Evolutionary conservation across 2,797 vertebrate species (phyloP).

Genomic region (Glossophaga mutica): DNA sequence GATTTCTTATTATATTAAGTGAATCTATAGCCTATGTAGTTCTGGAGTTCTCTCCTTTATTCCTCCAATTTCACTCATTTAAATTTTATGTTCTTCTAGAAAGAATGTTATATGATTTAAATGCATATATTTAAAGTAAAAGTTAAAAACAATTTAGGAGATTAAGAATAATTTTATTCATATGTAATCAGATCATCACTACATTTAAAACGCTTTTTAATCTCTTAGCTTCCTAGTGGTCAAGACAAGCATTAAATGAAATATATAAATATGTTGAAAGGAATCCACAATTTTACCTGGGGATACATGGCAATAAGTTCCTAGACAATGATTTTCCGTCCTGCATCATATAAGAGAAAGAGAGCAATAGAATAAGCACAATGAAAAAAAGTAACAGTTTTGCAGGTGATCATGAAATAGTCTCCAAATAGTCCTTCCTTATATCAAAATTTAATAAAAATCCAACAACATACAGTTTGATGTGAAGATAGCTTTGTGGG

Average conservation of each 20-base stretch:
- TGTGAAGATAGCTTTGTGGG: not conserved
- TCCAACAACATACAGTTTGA: not conserved
- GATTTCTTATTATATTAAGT: not conserved
- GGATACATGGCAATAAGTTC: not conserved
- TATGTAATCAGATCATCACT: not conserved
- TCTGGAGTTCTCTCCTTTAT: not conserved
- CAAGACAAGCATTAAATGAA: not conserved
- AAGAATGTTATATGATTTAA: not conserved
- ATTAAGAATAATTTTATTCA: constrained; percentile 10
- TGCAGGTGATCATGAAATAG: not conserved
- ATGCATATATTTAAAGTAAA: not conserved
- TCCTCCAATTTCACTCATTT: not conserved
- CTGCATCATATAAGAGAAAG: not conserved
- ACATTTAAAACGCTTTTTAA: constrained; percentile 12
- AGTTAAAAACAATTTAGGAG: not conserved
- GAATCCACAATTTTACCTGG: not conserved
- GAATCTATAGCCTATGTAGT: not conserved
- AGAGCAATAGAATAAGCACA: not conserved
- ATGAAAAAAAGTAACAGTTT: not conserved
- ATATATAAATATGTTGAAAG: not conserved
- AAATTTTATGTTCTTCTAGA: not conserved
- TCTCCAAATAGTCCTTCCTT: not conserved
- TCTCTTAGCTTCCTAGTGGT: not conserved
- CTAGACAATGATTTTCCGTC: not conserved
- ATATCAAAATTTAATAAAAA: constrained; percentile 33